Conservation (phyloP, 2,113 vertebrate genomes). For the Columbina picui region DNA sequence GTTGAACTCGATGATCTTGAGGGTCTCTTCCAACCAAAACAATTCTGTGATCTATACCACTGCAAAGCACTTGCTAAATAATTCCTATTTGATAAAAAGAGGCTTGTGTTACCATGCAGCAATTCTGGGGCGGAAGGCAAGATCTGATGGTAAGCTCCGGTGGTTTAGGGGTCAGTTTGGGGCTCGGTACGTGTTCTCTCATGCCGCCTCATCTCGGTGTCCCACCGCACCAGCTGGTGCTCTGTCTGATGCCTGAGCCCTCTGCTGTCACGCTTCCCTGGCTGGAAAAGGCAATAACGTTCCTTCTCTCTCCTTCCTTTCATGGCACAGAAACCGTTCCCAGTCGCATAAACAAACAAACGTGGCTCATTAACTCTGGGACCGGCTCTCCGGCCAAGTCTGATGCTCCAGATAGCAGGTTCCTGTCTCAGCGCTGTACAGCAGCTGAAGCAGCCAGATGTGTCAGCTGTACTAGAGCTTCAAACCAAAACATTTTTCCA, state of each 20-base stretch:
- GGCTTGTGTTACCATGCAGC: neutral
- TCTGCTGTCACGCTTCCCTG: neutral
- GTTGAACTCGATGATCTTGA: no score
- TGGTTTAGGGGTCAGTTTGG: fast-evolving
- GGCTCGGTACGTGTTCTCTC: fast-evolving
- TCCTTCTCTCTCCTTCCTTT: neutral
- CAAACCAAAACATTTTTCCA: neutral
- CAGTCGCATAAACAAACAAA: neutral
- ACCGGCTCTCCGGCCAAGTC: neutral
- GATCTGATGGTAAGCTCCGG: neutral
- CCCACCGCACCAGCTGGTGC: neutral
- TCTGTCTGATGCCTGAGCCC: fast-evolving
- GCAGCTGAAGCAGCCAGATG: neutral
- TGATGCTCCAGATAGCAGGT: neutral
- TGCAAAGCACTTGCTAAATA: neutral
- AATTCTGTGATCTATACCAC: no score
- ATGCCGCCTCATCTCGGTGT: neutral
- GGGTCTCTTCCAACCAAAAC: no score
- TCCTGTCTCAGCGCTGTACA: neutral
- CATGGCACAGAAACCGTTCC: neutral
- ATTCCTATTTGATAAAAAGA: neutral
- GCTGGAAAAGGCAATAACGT: neutral
- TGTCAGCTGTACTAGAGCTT: neutral
- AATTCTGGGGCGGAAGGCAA: neutral
- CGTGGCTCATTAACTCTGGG: fast-evolving